These are phyloP conservation scores for Selenia dentaria DNA, from an alignment of 2,888 invertebrate species.

Conservation along the genomic window DNA sequence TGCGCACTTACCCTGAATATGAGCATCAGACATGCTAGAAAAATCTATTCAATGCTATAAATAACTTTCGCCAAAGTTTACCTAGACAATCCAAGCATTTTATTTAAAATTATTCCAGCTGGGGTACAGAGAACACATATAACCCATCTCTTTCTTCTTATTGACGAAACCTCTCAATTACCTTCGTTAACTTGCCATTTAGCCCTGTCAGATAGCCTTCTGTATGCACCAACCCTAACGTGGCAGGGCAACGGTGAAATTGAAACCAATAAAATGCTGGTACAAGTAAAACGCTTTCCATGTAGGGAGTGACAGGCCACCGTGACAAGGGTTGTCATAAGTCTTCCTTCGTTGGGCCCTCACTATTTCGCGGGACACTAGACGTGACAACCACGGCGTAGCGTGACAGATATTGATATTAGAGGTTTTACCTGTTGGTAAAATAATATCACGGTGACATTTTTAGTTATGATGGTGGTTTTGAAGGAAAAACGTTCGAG, in stretches of 20 bases:
- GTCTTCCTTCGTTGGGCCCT: constrained; percentile 59
- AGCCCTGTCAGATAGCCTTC: constrained; percentile 9
- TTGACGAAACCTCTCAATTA: too few relatives aligned
- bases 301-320: constrained; percentile 56
- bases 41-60: too few relatives aligned
- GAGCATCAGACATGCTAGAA: too few relatives aligned
- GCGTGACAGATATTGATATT: constrained; percentile 43
- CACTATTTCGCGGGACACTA: constrained; percentile 36
- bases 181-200: too few relatives aligned
- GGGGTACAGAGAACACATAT: too few relatives aligned
- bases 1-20: too few relatives aligned
- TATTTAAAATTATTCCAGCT: too few relatives aligned
- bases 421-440: constrained; percentile 18
- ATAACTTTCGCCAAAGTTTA: too few relatives aligned
- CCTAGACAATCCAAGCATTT: too few relatives aligned
- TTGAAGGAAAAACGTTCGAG: too few relatives aligned
- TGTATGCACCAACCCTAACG: constrained; percentile 47
- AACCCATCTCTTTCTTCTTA: too few relatives aligned
- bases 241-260: constrained; percentile 72
- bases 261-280: constrained; percentile 80
- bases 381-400: constrained; percentile 37
- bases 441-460: constrained; percentile 6
- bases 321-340: constrained; percentile 81
- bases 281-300: constrained; percentile 74
- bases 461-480: too few relatives aligned